Base-by-base conservation (phyloP, 2,113 vertebrate genomes). In the Falcunculus frontatus region DNA sequence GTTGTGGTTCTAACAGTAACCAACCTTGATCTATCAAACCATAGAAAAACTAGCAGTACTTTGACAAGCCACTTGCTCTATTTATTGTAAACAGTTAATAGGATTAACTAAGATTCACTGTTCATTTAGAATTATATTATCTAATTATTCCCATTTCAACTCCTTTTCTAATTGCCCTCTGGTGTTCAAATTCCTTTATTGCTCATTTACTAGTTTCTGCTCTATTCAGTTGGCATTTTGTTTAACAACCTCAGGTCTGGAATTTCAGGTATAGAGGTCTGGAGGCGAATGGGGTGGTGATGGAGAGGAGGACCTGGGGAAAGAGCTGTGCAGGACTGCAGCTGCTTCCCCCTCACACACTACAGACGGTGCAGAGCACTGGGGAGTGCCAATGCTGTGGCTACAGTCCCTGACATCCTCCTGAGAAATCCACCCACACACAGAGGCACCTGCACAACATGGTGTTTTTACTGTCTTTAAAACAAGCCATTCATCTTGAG, bases 11-110 rank as follows among this genome's bases (percentile, higher is more conserved):
- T 93, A 94, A 95, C 57, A 95, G 68, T 64, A 80, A 87, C 64
- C 90, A 94, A 94, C 91, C 82, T 89, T 90, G 81, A 90, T 96
- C 81, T 97, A 96, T 88, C 81, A 91, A 97, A 90, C 46, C 55
- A 78, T 23, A 96, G 89, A 90, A 96, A 95, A 93, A 89, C 62
- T 52, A 87, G 73, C 68, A 83, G 32, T 68, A 87, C 46, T 89
- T 95, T 76, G 94, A 94, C 74, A 96, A 53, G 68, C 7, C 39
- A 84, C 52, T 95, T 96, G 72, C 70, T 91, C 39, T 86, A 39
- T 81, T 95, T 88, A 77, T 88, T 4, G 2, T 39, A 85, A 88
- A 69, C 2, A 21, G 25, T 77, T 87, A 80, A 88, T 27, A 59
- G 59, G 26, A 86, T 81, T 90, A 95, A 84, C 69, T 55, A 91